phyloP scores from a whole-genome alignment of 2,888 invertebrate species.

The Leucoma salicis region DNA sequence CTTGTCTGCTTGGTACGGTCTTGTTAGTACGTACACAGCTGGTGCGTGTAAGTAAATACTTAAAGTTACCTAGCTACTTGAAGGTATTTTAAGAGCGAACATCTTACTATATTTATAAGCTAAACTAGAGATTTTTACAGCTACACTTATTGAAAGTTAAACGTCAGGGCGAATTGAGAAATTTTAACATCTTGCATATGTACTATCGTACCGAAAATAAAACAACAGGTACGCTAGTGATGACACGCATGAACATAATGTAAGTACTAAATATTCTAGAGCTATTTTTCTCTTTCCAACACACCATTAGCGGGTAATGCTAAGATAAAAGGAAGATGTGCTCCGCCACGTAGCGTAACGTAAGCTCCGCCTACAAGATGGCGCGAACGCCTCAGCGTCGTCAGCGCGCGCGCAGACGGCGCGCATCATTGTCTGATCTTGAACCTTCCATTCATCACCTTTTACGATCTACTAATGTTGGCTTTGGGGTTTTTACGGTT shows the following conservation, averaged over 20 bases:
- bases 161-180: background rate
- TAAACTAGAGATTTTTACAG: background rate
- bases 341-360: conserved; percentile 26
- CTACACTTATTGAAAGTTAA: background rate
- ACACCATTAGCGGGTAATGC: conserved; percentile 36
- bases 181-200: background rate
- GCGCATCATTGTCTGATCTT: conserved; percentile 59
- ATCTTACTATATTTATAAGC: background rate
- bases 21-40: too few species aligned
- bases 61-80: too few species aligned
- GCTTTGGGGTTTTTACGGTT: conserved; percentile 69
- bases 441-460: conserved; percentile 74
- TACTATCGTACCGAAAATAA: conserved; percentile 11
- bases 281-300: conserved; percentile 55
- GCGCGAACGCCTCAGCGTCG: conserved; percentile 40
- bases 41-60: too few species aligned
- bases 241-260: conserved; percentile 25
- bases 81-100: too few species aligned
- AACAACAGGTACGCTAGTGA: conserved; percentile 25
- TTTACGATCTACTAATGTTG: conserved; percentile 64
- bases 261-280: conserved; percentile 22
- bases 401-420: conserved; percentile 39
- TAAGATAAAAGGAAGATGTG: conserved; percentile 48
- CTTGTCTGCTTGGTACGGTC: too few species aligned
- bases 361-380: conserved; percentile 71